Base-by-base conservation (phyloP, 1,140 invertebrate species). In the Gyrodactylus salaris region DNA sequence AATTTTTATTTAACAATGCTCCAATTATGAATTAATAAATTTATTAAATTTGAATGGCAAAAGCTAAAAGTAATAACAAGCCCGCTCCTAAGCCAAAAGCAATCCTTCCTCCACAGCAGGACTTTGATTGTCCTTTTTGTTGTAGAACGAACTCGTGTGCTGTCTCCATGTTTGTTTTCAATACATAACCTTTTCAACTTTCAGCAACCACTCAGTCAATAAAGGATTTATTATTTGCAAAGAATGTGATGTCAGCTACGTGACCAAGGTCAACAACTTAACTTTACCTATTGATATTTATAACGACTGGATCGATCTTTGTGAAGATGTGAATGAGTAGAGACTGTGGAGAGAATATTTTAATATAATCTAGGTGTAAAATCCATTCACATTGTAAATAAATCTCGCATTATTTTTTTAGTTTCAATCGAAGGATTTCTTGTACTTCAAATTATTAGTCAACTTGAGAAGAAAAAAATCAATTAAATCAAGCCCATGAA, bases 111-210 rank as follows among this genome's bases (percentile, higher is more conserved):
- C 80, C 98, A 26, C 93, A 97, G 78, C 87, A 87, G 70, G 87
- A 91, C 78, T 99, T 99, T 79, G 97, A 97, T 79, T 99, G 95
- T 78, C 95, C 94, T 1, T 99, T 99, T 84, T 99, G 95, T 81
- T 98, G 98, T 82, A 94, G 98, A 79, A 94, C 99, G 81, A 92
- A 91, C 77, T 94, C 91, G 0, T 99, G 95, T 82, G 93, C 98
- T 84, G 94, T 98, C 68, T 97, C 97, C 86, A 90, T 99, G 93
- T 95, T 85, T 85, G 86, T 84, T 73, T 22, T 25, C 70, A 70
- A 1, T 25, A 20, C 21, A 16, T 68, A 73, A 69, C 70, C 76
- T 75, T 75, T 76, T 76, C 76, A 78, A 71, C 77, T 85, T 86
- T 75, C 80, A 95, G 91, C 87, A 92, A 97, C 82, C 88, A 92